Evolutionary conservation across 2,888 invertebrate genomes (phyloP), one percentile per base, ranked within the genome.

Genomic region (Monochamus alternatus): DNA sequence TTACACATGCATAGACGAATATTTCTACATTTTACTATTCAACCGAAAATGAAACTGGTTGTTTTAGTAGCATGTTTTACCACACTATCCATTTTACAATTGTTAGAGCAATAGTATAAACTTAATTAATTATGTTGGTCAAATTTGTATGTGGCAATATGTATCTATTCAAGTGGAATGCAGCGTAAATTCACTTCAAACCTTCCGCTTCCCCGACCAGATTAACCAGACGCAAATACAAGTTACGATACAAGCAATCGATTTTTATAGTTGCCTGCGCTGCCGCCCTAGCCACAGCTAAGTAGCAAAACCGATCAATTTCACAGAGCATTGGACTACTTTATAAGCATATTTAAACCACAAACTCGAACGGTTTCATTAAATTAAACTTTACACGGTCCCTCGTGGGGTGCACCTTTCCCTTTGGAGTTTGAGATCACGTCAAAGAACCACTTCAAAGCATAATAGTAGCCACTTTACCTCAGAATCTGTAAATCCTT

Each of bases 301-400:
- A 82, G 80, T 79, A 77, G 79, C 84, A 83, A 86, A 88, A 87
- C 88, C 87, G 87, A 89, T 89, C 88, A 88, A 89, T 89, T 89
- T 89, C 86, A 87, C 88, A 87, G 83, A 85, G 86, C 87, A 89
- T 88, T 88, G 88, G 82, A 77, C 84, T 81, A 80, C 78, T 82
- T 84, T 83, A 82, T 81, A 82, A 82, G 81, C 84, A 81, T 82
- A 85, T 85, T 84, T 81, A 84, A 55, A 82, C 83, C 81, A 80
- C 81, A 80, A 81, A 83, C 78, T 82, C 78, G 80, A 80, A 76
- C 75, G 78, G 78, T 81, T 79, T 83, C 83, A 84, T 82, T 83
- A 80, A 82, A 84, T 84, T 82, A 83, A 79, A 78, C 77, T 78
- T 75, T 74, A 74, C 77, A 79, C 77, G 65, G 43, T 55, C 30